phyloP scores from a whole-genome alignment of 2,888 invertebrate genomes.

The Dusona sp. region DNA sequence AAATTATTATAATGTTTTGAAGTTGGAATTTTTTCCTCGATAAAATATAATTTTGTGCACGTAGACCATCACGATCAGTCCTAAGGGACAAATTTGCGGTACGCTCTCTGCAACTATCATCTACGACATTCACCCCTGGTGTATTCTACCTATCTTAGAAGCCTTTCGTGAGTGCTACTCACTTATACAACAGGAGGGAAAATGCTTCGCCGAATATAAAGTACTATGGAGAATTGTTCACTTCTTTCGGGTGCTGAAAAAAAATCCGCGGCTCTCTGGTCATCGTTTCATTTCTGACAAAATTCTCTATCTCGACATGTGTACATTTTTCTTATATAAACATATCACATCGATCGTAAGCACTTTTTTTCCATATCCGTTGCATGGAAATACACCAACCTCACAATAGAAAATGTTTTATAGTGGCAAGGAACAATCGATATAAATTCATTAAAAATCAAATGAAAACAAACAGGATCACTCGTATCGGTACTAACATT shows the following conservation, averaged over 20 bases:
- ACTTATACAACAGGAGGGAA: constrained; percentile 17
- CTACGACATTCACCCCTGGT: constrained; percentile 27
- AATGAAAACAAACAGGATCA: background rate
- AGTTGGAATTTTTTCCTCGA: background rate
- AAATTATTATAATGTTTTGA: constrained; percentile 30
- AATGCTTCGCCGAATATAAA: constrained; percentile 60
- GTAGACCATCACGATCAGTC: constrained; percentile 50
- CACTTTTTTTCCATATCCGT: background rate
- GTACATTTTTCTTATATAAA: background rate
- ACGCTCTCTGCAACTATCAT: constrained; percentile 38
- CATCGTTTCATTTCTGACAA: constrained; percentile 34
- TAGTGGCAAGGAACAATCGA: background rate
- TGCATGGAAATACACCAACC: background rate
- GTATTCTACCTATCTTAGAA: constrained; percentile 46
- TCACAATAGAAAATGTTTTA: background rate
- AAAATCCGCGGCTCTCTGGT: constrained; percentile 14
- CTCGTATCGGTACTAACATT: background rate
- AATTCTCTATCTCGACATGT: background rate
- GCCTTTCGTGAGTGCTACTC: constrained; percentile 34
- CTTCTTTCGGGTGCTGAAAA: constrained; percentile 28
- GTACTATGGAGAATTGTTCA: constrained; percentile 52
- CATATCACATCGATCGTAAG: background rate
- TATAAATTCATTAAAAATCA: background rate
- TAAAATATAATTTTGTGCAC: constrained; percentile 47
- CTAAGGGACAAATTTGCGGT: constrained; percentile 51